Evolutionary conservation across 1,140 invertebrate species (phyloP), one percentile per base, ranked within the genome.

Genomic region (Meteorus sp.): DNA sequence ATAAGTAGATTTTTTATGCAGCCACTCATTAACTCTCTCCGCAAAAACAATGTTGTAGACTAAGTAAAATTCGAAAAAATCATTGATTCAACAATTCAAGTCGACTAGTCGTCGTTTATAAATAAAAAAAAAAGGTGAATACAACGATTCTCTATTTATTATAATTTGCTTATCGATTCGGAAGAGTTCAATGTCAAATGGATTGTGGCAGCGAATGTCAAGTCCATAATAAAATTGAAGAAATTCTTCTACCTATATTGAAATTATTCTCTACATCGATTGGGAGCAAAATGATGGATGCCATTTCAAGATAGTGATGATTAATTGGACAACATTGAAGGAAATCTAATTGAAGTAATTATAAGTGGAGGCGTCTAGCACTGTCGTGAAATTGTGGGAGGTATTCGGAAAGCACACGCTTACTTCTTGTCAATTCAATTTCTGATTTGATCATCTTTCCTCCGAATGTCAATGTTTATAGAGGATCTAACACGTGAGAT

Each of bases 151-250:
- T 51, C n/a, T n/a, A n/a, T n/a, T n/a, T n/a, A n/a, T n/a, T n/a
- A 27, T 13, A 3, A 48, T 48, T 48, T 48, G 31, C 25, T 48
- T 6, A 48, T 51, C 6, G 27, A 29, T 29, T 29, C 4, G 27
- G 27, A 29, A 52, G 27, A 60, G 35, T 48, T 35, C 51, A 54
- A 41, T 27, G 51, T 59, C 54, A 60, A 43, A 60, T 48, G 51
- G 58, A 50, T 60, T 54, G 25, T 27, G 39, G 45, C 25, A 23
- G 45, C 53, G 51, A 54, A 53, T 35, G 58, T 20, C 58, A 60
- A 43, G 52, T 59, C 31, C 50, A 29, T 59, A 45, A 52, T 33
- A 29, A 44, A 59, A 52, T 41, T 52, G 33, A 59, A 52, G 29
- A 37, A 31, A 43, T 25, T 27, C 20, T 41, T 44, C n/a, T n/a